phyloP scores from a whole-genome alignment of 2,888 invertebrate species.

The Scrobipalpa atriplicella region DNA sequence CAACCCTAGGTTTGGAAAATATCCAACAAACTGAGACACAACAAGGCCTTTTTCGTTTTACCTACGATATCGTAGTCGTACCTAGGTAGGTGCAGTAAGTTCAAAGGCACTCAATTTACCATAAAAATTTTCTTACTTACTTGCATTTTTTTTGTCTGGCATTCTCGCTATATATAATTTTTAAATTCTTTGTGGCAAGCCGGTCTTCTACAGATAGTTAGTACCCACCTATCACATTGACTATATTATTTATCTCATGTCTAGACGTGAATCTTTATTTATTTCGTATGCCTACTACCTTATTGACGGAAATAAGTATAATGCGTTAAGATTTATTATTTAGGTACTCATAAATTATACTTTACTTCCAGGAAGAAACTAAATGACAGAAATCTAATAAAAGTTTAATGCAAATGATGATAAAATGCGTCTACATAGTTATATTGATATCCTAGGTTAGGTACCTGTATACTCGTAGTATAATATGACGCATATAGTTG shows the following conservation, averaged over 20 bases:
- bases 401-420: neutral
- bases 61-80: neutral
- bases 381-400: neutral
- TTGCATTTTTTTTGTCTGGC: conserved; percentile 11
- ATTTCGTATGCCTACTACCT: neutral
- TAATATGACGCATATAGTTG: conserved; percentile 14
- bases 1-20: neutral
- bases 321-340: neutral
- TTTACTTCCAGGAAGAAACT: neutral
- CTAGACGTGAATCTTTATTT: neutral
- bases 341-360: too few species aligned
- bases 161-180: conserved; percentile 18
- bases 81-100: conserved; percentile 13
- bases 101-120: conserved; percentile 9
- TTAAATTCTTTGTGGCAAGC: neutral
- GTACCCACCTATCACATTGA: neutral
- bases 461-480: too few species aligned
- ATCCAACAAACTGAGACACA: neutral
- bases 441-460: neutral
- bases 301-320: neutral
- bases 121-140: conserved; percentile 4
- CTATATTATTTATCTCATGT: neutral
- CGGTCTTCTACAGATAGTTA: neutral
- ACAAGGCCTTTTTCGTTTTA: neutral
- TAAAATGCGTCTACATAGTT: neutral